Evolutionary conservation across 2,888 invertebrate species (phyloP).

Genomic region (Notocelia uddmanniana): DNA sequence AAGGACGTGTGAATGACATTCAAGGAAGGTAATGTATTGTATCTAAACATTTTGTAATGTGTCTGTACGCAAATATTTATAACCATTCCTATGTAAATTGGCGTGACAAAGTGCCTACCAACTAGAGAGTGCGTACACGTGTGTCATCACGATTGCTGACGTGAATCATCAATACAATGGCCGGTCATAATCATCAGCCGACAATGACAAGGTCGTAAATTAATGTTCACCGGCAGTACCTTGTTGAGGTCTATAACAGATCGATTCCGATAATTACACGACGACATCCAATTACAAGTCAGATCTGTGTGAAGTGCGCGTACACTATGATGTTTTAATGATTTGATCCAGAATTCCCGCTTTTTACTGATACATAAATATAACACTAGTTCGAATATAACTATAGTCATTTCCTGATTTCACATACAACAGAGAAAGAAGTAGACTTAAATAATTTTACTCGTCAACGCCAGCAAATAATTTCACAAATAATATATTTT

Average conservation of each 20-base stretch:
- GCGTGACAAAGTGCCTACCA: background rate
- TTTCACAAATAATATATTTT: background rate
- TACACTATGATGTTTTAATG: background rate
- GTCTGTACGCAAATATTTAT: conserved; percentile 11
- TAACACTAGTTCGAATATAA: too few relatives aligned
- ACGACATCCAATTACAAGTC: conserved; percentile 34
- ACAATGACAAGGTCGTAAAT: conserved; percentile 35
- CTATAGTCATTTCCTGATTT: background rate
- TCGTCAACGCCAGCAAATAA: background rate
- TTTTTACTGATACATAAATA: background rate
- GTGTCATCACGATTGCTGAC: conserved; percentile 22
- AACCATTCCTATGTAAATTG: background rate
- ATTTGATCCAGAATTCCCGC: background rate
- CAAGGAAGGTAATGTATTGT: background rate
- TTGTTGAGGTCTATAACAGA: conserved; percentile 38
- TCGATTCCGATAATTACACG: conserved; percentile 34
- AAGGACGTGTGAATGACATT: background rate
- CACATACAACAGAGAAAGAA: background rate
- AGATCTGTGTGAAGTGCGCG: background rate
- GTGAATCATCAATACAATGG: conserved; percentile 28
- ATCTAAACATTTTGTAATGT: background rate
- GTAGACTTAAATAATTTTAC: background rate
- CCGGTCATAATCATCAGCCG: conserved; percentile 33
- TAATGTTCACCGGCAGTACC: conserved; percentile 36
- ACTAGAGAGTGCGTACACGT: background rate